Conservation (phyloP, 2,113 vertebrate species). For the Puffinus mauretanicus region DNA sequence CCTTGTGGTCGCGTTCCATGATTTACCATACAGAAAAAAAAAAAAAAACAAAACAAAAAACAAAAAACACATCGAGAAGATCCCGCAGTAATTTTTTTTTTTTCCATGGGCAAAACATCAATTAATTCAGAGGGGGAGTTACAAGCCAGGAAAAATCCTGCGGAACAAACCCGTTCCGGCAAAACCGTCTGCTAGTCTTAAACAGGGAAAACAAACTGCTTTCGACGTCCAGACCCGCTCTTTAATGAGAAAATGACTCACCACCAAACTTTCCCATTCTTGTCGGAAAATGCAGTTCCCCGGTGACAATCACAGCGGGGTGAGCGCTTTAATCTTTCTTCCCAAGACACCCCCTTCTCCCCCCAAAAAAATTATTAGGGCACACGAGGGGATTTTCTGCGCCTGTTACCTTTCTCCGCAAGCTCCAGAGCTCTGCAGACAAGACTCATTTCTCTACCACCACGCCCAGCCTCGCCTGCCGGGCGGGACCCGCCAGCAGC, state of each 20-base stretch:
- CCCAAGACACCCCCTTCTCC: neutral
- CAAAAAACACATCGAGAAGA: neutral
- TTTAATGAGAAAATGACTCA: neutral
- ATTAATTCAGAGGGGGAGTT: neutral
- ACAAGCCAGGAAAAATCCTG: neutral
- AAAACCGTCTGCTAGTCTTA: neutral
- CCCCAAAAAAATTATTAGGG: neutral
- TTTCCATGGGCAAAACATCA: neutral
- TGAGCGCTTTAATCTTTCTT: neutral
- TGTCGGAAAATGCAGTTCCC: neutral
- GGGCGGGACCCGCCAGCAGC: neutral
- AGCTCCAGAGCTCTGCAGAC: neutral
- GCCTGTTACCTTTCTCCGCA: neutral
- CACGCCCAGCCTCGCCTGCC: neutral
- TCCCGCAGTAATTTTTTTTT: neutral
- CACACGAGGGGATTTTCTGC: neutral
- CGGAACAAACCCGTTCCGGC: neutral
- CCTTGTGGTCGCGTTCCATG: neutral
- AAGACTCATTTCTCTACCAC: neutral
- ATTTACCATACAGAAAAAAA: neutral
- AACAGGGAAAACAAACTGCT: neutral
- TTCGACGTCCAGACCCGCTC: neutral
- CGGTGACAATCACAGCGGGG: neutral
- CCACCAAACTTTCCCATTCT: slow-evolving; percentile 1
- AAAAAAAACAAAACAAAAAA: too few relatives aligned